A percentile compares a stretch with the other conserved stretches of the same genome.
Conservation (phyloP, 2,113 vertebrate species). For the Sorex araneus region DNA sequence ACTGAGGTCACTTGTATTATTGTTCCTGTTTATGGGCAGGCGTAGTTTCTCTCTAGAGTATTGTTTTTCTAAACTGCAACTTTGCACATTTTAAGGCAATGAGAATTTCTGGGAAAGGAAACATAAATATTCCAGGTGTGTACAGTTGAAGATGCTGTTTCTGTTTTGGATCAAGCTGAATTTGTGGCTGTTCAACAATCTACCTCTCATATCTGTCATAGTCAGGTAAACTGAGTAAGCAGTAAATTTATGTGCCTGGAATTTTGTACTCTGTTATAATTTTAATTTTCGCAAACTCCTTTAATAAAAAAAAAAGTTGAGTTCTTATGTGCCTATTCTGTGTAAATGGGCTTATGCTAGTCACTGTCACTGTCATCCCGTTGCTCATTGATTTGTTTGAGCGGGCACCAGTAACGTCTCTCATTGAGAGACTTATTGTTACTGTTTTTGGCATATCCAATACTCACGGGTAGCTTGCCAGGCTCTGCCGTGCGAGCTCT, state of each 20-base stretch:
- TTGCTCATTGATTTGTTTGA: too few relatives aligned
- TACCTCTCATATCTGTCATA: too few relatives aligned
- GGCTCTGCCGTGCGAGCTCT: too few relatives aligned
- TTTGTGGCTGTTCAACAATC: neutral
- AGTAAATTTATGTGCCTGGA: accelerated
- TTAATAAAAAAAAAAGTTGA: neutral
- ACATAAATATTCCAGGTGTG: neutral
- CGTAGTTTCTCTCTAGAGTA: conserved; percentile 29
- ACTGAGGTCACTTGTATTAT: neutral
- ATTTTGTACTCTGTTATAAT: accelerated
- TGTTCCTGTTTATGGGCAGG: neutral
- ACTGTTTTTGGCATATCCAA: too few relatives aligned
- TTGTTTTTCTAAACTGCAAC: conserved; percentile 45
- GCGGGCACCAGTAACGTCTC: too few relatives aligned
- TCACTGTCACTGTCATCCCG: too few relatives aligned
- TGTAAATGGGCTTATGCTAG: neutral
- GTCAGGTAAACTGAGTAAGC: too few relatives aligned
- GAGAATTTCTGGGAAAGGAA: neutral
- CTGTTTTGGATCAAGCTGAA: neutral
- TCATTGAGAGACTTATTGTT: too few relatives aligned
- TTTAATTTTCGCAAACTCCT: neutral
- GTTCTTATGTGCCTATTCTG: neutral
- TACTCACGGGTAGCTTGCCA: too few relatives aligned
- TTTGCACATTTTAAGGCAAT: neutral
- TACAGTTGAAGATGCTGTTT: neutral